phyloP scores from a whole-genome alignment of 1,140 invertebrate species.

The Monochamus saltuarius region DNA sequence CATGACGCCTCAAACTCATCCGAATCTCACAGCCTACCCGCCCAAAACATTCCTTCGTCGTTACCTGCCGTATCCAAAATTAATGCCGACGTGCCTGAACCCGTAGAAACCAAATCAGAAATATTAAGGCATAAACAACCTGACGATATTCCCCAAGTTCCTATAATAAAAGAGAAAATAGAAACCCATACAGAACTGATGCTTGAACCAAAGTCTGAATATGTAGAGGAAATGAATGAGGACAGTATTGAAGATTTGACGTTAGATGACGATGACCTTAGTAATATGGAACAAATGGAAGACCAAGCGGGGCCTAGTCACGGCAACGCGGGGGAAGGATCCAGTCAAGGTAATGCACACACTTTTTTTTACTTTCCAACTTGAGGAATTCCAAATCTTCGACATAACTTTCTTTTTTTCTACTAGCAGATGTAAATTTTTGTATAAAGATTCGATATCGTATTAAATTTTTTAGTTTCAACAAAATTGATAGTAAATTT shows the following conservation, averaged over 20 bases:
- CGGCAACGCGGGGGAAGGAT: constrained; percentile 58
- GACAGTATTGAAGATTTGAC: constrained; percentile 82
- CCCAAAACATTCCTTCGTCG: constrained; percentile 54
- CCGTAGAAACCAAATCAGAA: constrained; percentile 49
- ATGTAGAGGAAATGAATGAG: constrained; percentile 69
- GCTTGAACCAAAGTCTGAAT: constrained; percentile 76
- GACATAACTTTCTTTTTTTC: neutral
- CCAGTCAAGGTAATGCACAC: constrained; percentile 55
- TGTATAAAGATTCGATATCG: too few relatives aligned
- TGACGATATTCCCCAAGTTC: constrained; percentile 47
- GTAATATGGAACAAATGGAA: constrained; percentile 63
- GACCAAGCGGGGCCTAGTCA: constrained; percentile 61
- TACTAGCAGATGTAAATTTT: too few relatives aligned
- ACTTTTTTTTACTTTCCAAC: neutral
- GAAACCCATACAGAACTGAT: constrained; percentile 58
- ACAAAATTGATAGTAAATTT: too few relatives aligned
- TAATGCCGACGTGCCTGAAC: constrained; percentile 51
- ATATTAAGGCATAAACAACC: constrained; percentile 45
- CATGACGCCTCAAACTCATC: constrained; percentile 59
- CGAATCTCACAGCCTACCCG: constrained; percentile 56
- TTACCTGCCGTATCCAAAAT: constrained; percentile 42
- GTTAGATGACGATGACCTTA: constrained; percentile 73
- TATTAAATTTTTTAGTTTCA: too few relatives aligned
- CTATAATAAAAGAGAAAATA: constrained; percentile 52
- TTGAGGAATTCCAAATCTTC: neutral